Base-by-base conservation (phyloP, 2,113 vertebrate genomes). In the Cyanistes caeruleus region DNA sequence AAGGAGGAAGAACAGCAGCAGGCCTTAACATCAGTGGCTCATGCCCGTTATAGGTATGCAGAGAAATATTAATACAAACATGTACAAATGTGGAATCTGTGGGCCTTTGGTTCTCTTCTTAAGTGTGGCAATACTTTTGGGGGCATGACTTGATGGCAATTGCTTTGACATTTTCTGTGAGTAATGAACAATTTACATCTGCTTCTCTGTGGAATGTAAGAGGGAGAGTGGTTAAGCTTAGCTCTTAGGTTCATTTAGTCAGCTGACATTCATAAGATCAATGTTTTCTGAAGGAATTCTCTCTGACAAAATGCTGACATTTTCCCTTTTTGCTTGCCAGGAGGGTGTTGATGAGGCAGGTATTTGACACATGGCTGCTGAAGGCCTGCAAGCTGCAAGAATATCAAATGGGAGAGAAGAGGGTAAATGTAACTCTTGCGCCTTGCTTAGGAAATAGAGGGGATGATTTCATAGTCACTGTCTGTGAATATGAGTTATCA, bases 291-390 rank as follows among this genome's bases (percentile, higher is more conserved):
- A 56, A 84, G 52, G 49, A 76, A 25, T 90, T 90, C 5, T 87
- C 21, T 67, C n/a, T 84, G 39, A 12, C 39, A 39, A 39, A 39
- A 39, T 52, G 67, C 41, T 87, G 68, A 69, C 51, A 3, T 39
- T 83, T 3, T 27, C 65, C 58, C 21, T 65, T 82, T 84, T 79
- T 89, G 28, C 62, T 94, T 89, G 51, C 60, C 84, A 98, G 98
- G 92, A 97, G 95, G 55, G 78, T 23, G 14, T 78, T 98, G 90
- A 96, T 96, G 93, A 95, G 94, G n/a, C 97, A 82, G 44, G 94
- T 96, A 4, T 99, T 99, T 97, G 97, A 98, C 89, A 72, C 51
- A 7, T 99, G 99, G 99, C 90, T 95, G 97, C 95, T 94, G 91
- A 97, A 88, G 46, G 72, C 73, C 2, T 86, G 89, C 60, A 93